A percentile compares a stretch with the other conserved stretches of the same genome.
phyloP scores from a whole-genome alignment of 2,113 vertebrate species.

The Xyliphius kryptos region DNA sequence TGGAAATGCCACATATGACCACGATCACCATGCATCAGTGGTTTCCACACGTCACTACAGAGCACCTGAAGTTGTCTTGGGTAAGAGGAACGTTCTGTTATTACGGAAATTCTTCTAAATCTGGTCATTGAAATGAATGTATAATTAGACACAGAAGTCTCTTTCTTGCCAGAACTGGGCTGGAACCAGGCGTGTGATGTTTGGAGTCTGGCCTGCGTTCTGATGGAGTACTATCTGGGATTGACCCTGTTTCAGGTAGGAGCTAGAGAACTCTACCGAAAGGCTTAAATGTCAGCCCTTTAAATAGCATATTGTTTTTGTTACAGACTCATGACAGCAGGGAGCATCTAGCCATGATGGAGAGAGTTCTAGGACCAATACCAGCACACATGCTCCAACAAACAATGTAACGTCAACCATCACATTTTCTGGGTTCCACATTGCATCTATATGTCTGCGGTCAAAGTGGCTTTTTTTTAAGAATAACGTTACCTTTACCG shows the following conservation, averaged over 20 bases:
- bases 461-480: too few species aligned
- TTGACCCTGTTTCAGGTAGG: constrained; percentile 90
- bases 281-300: not conserved
- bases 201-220: constrained; percentile 93
- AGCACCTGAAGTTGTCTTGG: constrained; percentile 92
- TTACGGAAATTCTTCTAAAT: too few species aligned
- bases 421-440: too few species aligned
- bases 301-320: not conserved
- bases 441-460: too few species aligned
- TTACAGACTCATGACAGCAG: constrained; percentile 91
- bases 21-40: constrained; percentile 91
- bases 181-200: constrained; percentile 93
- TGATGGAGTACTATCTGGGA: constrained; percentile 92
- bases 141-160: too few species aligned
- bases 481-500: too few species aligned
- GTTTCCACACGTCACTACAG: constrained; percentile 94
- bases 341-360: constrained; percentile 98
- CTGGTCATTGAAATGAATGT: too few species aligned
- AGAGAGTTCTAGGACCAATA: constrained; percentile 86
- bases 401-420: constrained; percentile 66
- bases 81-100: constrained; percentile 54
- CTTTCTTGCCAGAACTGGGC: constrained; percentile 71
- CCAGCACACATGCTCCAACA: constrained; percentile 85
- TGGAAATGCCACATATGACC: constrained; percentile 91
- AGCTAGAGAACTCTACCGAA: not conserved